Base-by-base conservation (phyloP, 1,140 invertebrate genomes). In the Phocides pigmalion region DNA sequence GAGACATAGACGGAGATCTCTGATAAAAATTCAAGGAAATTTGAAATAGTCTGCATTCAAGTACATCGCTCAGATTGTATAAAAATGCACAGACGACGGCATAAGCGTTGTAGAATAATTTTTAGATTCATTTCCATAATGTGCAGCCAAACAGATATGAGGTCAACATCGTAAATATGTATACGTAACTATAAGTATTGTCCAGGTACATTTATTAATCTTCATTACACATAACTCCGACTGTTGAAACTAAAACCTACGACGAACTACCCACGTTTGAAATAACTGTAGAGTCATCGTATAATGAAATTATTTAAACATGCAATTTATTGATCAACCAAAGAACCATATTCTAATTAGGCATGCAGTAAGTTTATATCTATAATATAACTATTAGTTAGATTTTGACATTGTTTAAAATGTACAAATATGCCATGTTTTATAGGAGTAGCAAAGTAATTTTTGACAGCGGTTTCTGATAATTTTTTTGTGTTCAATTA, bases 11-110 rank as follows among this genome's bases (percentile, higher is more conserved):
- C 82, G 49, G 64, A 81, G 74, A 66, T 73, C 53, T 64, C 79
- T 84, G 72, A 87, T 90, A 82, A 87, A 90, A 90, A 90, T 90
- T 90, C 87, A 90, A 90, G 85, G 87, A 87, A 90, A 90, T 86
- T 85, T 67, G 72, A 84, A 79, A 80, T 78, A 82, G 78, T 88
- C 79, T 88, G 87, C 87, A 90, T 70, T 83, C 76, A 81, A 88
- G 85, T 87, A 88, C 85, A 86, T 84, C 72, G 79, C 68, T 76
- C 80, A 84, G 79, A 81, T 83, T 70, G 74, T 81, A 87, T 87
- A 87, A 79, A 88, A 90, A 90, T 89, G 87, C 87, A 90, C 82
- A 86, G 82, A 88, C 78, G 72, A 51, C 66, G 73, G 64, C 74
- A 68, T 84, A 84, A 79, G 84, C 71, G 64, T 71, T 51, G 66